Percentiles rank a stretch among this genome's conserved stretches.
phyloP scores from a whole-genome alignment of 2,888 invertebrate species.

The Rhagophthalmus giganteus region DNA sequence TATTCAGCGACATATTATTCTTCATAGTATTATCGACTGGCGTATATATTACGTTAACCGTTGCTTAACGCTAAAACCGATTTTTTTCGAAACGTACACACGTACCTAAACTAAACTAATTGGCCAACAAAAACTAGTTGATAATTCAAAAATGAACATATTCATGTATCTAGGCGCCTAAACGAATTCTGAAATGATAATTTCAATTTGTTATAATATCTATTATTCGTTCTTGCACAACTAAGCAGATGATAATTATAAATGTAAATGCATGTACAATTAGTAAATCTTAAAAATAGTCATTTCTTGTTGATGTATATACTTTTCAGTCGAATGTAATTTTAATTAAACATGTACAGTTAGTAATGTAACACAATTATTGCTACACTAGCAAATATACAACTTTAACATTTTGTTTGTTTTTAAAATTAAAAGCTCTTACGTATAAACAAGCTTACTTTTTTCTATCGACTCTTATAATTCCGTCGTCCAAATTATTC shows the following conservation, averaged over 20 bases:
- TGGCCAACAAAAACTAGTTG: no score
- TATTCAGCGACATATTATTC: slow-evolving; percentile 25
- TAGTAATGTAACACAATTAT: slow-evolving; percentile 46
- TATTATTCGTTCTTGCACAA: slow-evolving; percentile 28
- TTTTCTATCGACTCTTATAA: no score
- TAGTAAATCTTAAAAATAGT: slow-evolving; percentile 43
- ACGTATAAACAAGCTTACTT: no score
- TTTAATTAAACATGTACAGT: slow-evolving; percentile 52
- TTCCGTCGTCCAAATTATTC: no score
- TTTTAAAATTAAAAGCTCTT: no score
- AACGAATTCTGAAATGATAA: no score
- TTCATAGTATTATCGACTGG: slow-evolving; percentile 19
- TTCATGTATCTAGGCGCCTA: no score
- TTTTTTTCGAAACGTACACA: no score
- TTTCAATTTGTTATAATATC: no score
- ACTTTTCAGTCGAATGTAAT: slow-evolving; percentile 49
- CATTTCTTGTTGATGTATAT: slow-evolving; percentile 50
- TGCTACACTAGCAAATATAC: slow-evolving; percentile 53
- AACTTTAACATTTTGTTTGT: slow-evolving; percentile 39
- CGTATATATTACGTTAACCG: slow-evolving; percentile 20
- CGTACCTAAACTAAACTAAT: no score
- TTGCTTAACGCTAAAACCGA: no score
- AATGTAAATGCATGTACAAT: slow-evolving; percentile 51
- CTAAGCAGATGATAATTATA: slow-evolving; percentile 35
- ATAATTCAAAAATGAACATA: no score